phyloP scores from a whole-genome alignment of 1,140 invertebrate species.

The Eulimnadia texana region DNA sequence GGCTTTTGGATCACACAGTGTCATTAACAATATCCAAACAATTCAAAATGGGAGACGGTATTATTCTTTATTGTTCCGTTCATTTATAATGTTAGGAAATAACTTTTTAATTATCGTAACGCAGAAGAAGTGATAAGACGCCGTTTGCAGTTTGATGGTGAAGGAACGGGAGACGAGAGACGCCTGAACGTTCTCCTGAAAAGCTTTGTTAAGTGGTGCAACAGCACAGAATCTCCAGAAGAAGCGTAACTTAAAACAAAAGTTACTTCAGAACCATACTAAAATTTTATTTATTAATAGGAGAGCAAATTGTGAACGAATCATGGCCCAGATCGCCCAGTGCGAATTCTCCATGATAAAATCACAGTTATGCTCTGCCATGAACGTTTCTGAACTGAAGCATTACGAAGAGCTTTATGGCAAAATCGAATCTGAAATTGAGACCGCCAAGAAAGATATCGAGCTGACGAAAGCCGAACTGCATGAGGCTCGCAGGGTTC shows the following conservation, averaged over 20 bases:
- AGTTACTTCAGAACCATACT: no score
- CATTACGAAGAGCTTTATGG: slow-evolving; percentile 66
- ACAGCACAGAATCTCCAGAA: slow-evolving; percentile 47
- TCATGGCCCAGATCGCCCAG: slow-evolving; percentile 64
- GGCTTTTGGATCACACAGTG: not conserved
- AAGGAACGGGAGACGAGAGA: slow-evolving; percentile 88
- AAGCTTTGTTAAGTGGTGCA: slow-evolving; percentile 77
- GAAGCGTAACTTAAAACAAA: slow-evolving; percentile 43
- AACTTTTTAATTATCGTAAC: no score
- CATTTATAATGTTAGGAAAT: not conserved
- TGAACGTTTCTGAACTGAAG: slow-evolving; percentile 67
- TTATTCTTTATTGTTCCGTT: not conserved
- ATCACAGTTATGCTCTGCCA: slow-evolving; percentile 57
- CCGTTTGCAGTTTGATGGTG: slow-evolving; percentile 80
- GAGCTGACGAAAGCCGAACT: slow-evolving; percentile 56
- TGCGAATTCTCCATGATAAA: slow-evolving; percentile 79
- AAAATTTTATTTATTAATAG: slow-evolving; percentile 24
- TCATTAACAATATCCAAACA: not conserved
- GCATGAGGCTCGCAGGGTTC: slow-evolving; percentile 55
- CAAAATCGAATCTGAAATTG: slow-evolving; percentile 59
- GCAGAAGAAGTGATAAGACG: slow-evolving; percentile 86
- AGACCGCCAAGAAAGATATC: slow-evolving; percentile 55
- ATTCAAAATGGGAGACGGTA: slow-evolving; percentile 13
- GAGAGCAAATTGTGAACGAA: slow-evolving; percentile 47
- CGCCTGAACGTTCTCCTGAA: slow-evolving; percentile 71